Conservation (phyloP, 1,140 invertebrate species). For the Bicyclus anynana region DNA sequence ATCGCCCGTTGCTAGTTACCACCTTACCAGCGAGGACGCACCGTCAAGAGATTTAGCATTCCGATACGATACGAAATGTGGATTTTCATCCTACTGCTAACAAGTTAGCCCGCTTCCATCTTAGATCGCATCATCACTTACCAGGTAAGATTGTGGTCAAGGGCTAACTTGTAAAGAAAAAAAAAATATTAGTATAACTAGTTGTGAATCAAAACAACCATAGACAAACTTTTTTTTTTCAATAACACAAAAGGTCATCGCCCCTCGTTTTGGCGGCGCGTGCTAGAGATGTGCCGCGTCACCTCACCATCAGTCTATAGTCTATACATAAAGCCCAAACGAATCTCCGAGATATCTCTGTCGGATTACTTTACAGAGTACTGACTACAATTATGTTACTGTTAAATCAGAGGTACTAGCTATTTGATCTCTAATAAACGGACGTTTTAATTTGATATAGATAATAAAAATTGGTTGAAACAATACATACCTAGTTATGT, state of each 20-base stretch:
- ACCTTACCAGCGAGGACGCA: too few species aligned
- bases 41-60: too few species aligned
- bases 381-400: constrained; percentile 64
- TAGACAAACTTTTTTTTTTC: constrained; percentile 9
- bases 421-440: constrained; percentile 52
- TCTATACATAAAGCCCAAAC: constrained; percentile 57
- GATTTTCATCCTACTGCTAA: too few species aligned
- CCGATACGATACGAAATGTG: too few species aligned
- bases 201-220: too few species aligned
- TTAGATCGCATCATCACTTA: too few species aligned
- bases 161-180: too few species aligned
- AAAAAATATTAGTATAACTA: too few species aligned
- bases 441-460: constrained; percentile 47
- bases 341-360: constrained; percentile 61
- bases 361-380: constrained; percentile 66
- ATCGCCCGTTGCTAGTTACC: too few species aligned
- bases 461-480: constrained; percentile 19
- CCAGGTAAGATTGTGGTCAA: too few species aligned
- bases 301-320: constrained; percentile 60
- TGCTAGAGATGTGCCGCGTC: constrained; percentile 63
- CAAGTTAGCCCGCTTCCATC: too few species aligned
- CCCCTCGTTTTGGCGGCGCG: constrained; percentile 55
- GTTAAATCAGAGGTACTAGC: constrained; percentile 41
- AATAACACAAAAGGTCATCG: constrained; percentile 45
- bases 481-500: too few species aligned